Evolutionary conservation across 2,888 invertebrate genomes (phyloP), one percentile per base, ranked within the genome.

Genomic region (Ornithoptera alexandrae): DNA sequence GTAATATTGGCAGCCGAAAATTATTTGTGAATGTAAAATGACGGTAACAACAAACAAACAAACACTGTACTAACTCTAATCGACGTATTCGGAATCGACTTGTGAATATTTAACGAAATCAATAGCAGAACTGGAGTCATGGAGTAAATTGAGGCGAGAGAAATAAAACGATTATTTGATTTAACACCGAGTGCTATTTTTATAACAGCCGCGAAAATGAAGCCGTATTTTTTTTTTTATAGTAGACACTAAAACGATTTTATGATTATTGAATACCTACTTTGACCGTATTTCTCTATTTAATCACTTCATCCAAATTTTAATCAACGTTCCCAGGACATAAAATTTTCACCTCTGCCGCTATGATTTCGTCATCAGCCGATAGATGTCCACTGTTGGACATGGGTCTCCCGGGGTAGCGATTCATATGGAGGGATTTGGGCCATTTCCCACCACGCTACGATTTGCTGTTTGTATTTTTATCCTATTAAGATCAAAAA

Each of bases 41-140:
- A 59, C 66, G 67, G 53, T 71, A 65, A 63, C 74, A 71, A 74
- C 59, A 66, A 70, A 74, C 60, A 66, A 70, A 65, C 59, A 72
- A 69, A 74, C 71, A 63, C 60, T 68, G 68, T 73, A 74, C 73
- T 69, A 70, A 73, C 71, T 70, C 71, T 71, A 73, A 74, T 71
- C 69, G 72, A 73, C 74, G 74, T 71, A 75, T 71, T 73, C 75
- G 70, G 73, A 79, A 81, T 78, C 72, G 75, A 76, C 70, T 71
- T 65, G 72, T 82, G 75, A 83, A 84, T 84, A 79, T 77, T 85
- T 84, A 71, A 84, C 78, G 71, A 62, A 78, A 81, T 83, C 81
- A 77, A 85, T 84, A 79, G 68, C 70, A 63, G 67, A 62, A 69
- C 71, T 70, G 67, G 71, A 68, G 63, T 69, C 70, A 68, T 72